Evolutionary conservation across 2,797 vertebrate genomes (phyloP), one percentile per base, ranked within the genome.

Genomic region (Avahi laniger): DNA sequence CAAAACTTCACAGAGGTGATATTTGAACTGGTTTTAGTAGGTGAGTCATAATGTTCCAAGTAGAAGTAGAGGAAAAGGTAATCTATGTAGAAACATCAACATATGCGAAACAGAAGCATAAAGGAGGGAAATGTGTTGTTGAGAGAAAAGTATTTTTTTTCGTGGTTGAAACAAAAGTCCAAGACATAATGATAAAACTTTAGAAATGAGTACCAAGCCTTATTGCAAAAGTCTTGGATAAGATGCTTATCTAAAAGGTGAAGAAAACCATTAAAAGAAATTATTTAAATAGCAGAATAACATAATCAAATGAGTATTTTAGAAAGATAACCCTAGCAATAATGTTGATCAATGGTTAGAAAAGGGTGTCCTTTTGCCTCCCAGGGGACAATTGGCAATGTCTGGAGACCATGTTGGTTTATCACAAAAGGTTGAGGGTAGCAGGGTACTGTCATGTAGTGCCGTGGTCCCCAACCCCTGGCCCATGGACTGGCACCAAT

Each of bases 21-120:
- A 63, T 63, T 79, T 89, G 87, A 80, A 50, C 38, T 59, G 75
- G 13, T 65, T 89, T 86, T 91, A 89, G n/a, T 91, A 82, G 10
- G 4, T 33, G n/a, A 43, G 4, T 80, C 28, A 50, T 79, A 28
- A 54, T 79, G 78, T 85, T 69, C 9, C 24, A 72, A 67, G 26
- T 67, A 79, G 33, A 84, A 93, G 33, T 30, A 15, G 5, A 78
- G 4, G 35, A 78, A 91, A 69, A n/a, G 5, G 1, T 4, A 73
- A 9, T 6, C 38, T 46, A 63, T 69, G 2, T 35, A 43, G 61
- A 92, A 17, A 33, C 12, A 46, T 92, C 13, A 88, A 73, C 4
- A 46, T 50, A 81, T 46, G 4, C 18, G 54, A 89, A 80, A 26
- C 4, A 90, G 50, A 48, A 52, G 9, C n/a, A 57, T 14, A 43